A percentile compares a stretch with the other conserved stretches of the same genome.
These are phyloP conservation scores for Ophioderma brevispina DNA, from an alignment of 35 echinoderm and acorn worm species.

Conservation along the genomic window DNA sequence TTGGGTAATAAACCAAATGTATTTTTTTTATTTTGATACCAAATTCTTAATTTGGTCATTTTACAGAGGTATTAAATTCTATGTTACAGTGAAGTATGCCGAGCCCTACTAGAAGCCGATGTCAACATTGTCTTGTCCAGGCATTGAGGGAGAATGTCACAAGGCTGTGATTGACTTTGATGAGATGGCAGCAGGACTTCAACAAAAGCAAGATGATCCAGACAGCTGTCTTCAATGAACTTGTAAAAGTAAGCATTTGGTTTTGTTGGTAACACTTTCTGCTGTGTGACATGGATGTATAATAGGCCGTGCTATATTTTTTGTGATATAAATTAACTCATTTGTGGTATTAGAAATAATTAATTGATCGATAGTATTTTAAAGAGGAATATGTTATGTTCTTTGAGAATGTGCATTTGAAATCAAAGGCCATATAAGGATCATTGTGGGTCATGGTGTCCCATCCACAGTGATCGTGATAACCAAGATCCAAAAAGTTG, in stretches of 20 bases:
- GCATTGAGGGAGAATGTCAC: constrained; percentile 90
- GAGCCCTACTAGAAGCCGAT: constrained; percentile 94
- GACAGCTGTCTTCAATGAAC: constrained; percentile 98
- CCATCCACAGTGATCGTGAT: too few relatives aligned
- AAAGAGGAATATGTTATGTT: too few relatives aligned
- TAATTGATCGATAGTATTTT: too few relatives aligned
- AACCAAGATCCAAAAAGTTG: too few relatives aligned
- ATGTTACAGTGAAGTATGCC: constrained; percentile 97
- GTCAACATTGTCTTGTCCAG: constrained; percentile 92
- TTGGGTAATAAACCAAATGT: too few relatives aligned
- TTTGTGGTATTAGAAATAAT: too few relatives aligned
- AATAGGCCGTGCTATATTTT: too few relatives aligned
- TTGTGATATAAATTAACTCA: too few relatives aligned
- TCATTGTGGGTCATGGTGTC: too few relatives aligned
- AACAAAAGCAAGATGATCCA: constrained; percentile 99
- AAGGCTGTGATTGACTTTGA: constrained; percentile 99
- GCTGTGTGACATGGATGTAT: background rate
- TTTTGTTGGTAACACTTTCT: too few relatives aligned
- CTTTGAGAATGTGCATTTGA: too few relatives aligned
- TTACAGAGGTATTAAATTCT: constrained; percentile 89
- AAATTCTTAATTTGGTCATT: background rate
- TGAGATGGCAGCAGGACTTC: constrained; percentile 99
- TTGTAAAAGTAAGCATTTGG: constrained; percentile 84
- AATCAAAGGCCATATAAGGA: too few relatives aligned
- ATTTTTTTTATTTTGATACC: background rate